Base-by-base conservation (phyloP, 2,888 invertebrate species). In the Operophtera brumata region DNA sequence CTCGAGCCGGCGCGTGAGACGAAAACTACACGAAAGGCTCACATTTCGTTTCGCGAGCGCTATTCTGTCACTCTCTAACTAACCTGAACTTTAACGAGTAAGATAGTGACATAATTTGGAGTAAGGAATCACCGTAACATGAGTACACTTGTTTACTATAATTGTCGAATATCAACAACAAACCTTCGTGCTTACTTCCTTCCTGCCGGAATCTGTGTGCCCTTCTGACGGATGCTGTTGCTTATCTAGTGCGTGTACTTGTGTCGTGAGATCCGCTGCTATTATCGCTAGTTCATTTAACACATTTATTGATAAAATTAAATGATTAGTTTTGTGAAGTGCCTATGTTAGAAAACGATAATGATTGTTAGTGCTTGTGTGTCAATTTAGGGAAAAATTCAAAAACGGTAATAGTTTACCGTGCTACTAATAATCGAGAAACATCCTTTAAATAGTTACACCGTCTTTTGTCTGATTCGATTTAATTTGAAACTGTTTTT, bases 151-250 rank as follows among this genome's bases (percentile, higher is more conserved):
- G 52, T 47, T 52, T 42, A 52, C 41, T 9, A 46, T 20, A 20
- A 20, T 20, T 20, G 20, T 35, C 40, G 11, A 55, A 25, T 41
- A 32, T 26, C 46, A 47, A 47, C 56, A 26, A 28, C 42, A 46
- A 52, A 47, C 56, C 56, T 56, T 56, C 51, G 45, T 37, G 20
- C 36, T 40, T 12, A 14, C 41, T 56, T 56, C 56, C 56, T 56
- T 56, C 56, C 56, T 44, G 44, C 44, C 51, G 47, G 51, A 53
- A 45, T 56, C 47, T 32, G 43, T 35, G 47, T 52, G 56, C 51
- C 56, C 56, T 56, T 56, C 42, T 40, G 51, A 4, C 51, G 56
- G 56, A 56, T 56, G 47, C 13, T 50, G 39, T 47, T 13, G 42
- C 43, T 39, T 46, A 55, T 50, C 42, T 43, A 55, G 47, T 47